Conservation (phyloP, 2,113 vertebrate species). For the Antigone vipio region DNA sequence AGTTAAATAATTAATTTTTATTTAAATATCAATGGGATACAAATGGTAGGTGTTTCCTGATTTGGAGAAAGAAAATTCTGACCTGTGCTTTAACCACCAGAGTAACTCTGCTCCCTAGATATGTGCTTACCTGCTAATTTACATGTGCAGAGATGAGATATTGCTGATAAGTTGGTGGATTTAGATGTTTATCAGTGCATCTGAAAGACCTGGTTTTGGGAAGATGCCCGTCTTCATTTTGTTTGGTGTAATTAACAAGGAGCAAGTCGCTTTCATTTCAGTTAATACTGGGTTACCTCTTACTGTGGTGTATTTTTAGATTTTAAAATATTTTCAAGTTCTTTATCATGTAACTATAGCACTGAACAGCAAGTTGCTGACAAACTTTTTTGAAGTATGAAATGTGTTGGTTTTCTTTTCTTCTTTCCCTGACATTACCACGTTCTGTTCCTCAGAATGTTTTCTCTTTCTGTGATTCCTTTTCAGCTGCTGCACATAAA, state of each 20-base stretch:
- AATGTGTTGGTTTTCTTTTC: not conserved
- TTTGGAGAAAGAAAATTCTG: not conserved
- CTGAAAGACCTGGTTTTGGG: not conserved
- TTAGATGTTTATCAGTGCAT: not conserved
- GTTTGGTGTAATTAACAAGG: not conserved
- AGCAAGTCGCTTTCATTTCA: not conserved
- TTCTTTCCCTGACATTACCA: not conserved
- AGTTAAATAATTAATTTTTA: not conserved
- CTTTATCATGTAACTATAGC: not conserved
- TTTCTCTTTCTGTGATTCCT: slow-evolving; percentile 77
- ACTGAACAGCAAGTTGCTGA: not conserved
- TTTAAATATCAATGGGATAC: not conserved
- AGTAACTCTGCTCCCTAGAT: not conserved
- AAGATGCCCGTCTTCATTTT: not conserved
- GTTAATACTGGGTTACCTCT: not conserved
- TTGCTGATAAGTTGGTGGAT: not conserved
- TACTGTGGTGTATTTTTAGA: not conserved
- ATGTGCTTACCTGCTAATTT: not conserved
- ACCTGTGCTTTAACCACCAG: not conserved
- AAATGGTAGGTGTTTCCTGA: not conserved
- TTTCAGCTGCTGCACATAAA: slow-evolving; percentile 85
- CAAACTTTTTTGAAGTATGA: not conserved
- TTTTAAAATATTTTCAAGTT: not conserved
- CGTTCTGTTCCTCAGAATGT: slow-evolving; percentile 46
- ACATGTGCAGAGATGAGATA: not conserved